Evolutionary conservation across 2,888 invertebrate species (phyloP).

Genomic region (Orgyia antiqua): DNA sequence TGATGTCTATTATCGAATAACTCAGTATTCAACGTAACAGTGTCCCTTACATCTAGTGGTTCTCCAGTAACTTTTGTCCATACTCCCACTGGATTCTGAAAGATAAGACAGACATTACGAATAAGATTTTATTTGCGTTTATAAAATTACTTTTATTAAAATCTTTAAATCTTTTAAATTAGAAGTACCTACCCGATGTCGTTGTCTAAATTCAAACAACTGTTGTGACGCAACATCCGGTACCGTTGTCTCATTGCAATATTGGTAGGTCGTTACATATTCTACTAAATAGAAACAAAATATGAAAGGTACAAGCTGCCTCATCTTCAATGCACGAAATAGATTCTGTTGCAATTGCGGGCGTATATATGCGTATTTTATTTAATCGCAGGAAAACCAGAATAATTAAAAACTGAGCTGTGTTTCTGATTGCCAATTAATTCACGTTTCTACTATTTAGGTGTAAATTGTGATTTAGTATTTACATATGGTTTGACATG

Average conservation of each 20-base stretch:
- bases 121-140: not conserved
- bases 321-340: slow-evolving; percentile 3
- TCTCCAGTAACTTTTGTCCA: slow-evolving; percentile 1
- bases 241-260: not conserved
- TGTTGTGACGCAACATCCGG: slow-evolving; percentile 3
- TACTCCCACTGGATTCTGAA: slow-evolving; percentile 1
- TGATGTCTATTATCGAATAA: slow-evolving; percentile 1
- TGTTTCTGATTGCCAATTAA: no score
- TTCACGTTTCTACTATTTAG: no score
- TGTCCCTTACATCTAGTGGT: slow-evolving; percentile 4
- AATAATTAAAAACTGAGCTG: no score
- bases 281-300: not conserved
- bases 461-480: no score
- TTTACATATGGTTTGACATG: no score
- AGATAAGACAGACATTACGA: not conserved
- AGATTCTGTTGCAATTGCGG: not conserved
- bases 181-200: slow-evolving; percentile 1
- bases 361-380: not conserved
- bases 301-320: not conserved
- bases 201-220: slow-evolving; percentile 2
- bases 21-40: slow-evolving; percentile 1
- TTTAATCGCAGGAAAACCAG: not conserved
- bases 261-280: slow-evolving; percentile 1
- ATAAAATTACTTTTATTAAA: not conserved
- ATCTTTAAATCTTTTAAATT: not conserved